A percentile compares a stretch with the other conserved stretches of the same genome.
Conservation (phyloP, 2,888 invertebrate species). For the Philhelius pedissequus region DNA sequence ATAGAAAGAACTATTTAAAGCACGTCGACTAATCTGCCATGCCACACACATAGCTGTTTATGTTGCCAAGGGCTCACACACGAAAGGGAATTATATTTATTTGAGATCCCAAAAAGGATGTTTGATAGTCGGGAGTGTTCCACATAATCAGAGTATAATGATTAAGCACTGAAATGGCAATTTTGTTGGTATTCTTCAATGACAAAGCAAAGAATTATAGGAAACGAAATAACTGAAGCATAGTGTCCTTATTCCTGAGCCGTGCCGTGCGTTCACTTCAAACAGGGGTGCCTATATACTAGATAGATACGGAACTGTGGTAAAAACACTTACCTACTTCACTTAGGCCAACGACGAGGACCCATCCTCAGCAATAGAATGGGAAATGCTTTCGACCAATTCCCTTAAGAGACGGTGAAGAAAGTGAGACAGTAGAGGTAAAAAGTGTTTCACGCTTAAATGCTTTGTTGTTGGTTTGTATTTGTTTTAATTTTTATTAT, state of each 20-base stretch:
- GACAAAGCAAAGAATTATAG: neutral
- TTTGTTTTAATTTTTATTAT: neutral
- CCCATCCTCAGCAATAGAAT: neutral
- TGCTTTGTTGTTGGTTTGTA: neutral
- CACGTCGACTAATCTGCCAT: neutral
- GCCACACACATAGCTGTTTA: neutral
- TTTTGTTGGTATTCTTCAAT: neutral
- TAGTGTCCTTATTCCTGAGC: conserved; percentile 12
- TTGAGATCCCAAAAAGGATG: conserved; percentile 26
- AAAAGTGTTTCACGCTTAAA: neutral
- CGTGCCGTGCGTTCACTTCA: neutral
- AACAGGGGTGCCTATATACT: neutral
- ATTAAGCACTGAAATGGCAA: conserved; percentile 49
- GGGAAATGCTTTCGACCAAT: neutral
- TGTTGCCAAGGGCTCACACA: neutral
- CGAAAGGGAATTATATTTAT: neutral
- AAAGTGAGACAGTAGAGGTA: neutral
- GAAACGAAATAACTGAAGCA: conserved; percentile 1
- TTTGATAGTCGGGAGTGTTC: conserved; percentile 60
- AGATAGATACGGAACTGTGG: conserved; percentile 23
- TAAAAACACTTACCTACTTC: conserved; percentile 31
- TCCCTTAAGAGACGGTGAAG: too few relatives aligned
- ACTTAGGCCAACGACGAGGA: neutral
- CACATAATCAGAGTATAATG: conserved; percentile 61
- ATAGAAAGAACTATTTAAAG: neutral